A percentile compares a stretch with the other conserved stretches of the same genome.
Conservation (phyloP, 2,888 invertebrate genomes). For the Chesias legatella region DNA sequence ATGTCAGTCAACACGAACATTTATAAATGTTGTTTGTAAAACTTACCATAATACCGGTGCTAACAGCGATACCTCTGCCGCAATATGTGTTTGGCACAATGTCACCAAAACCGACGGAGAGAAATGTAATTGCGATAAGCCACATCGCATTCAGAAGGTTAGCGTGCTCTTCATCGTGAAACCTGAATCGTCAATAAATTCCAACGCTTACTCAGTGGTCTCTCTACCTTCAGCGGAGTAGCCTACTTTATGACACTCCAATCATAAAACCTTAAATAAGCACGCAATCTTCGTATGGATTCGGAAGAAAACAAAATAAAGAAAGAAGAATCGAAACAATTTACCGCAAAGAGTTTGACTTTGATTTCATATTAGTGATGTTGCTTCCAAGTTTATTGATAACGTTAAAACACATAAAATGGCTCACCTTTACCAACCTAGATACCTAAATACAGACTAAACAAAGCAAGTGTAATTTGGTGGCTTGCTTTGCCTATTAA, state of each 20-base stretch:
- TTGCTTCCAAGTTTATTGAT: constrained; percentile 52
- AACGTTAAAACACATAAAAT: constrained; percentile 70
- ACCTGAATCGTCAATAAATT: constrained; percentile 85
- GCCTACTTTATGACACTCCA: constrained; percentile 35
- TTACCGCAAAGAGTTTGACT: constrained; percentile 72
- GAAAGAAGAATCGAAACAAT: constrained; percentile 35
- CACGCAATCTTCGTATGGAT: constrained; percentile 40
- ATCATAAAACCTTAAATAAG: constrained; percentile 44
- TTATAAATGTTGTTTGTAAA: constrained; percentile 51
- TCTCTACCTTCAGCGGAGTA: constrained; percentile 35
- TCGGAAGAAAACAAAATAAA: constrained; percentile 47
- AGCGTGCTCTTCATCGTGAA: constrained; percentile 99
- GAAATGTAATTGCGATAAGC: constrained; percentile 99
- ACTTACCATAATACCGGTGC: constrained; percentile 99
- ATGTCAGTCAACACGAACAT: constrained; percentile 73
- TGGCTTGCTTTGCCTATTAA: constrained; percentile 59
- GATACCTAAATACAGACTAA: constrained; percentile 49
- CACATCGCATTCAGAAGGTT: constrained; percentile 99
- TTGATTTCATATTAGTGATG: constrained; percentile 57
- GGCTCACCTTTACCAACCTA: constrained; percentile 78
- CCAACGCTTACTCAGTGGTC: constrained; percentile 59
- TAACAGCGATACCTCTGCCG: constrained; percentile 99
- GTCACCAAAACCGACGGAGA: constrained; percentile 99
- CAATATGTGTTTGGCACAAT: constrained; percentile 99
- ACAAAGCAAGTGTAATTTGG: constrained; percentile 53